A percentile compares a stretch with the other conserved stretches of the same genome.
Evolutionary conservation across 2,113 vertebrate genomes (phyloP).

Genomic region (Siphamia tubifer): DNA sequence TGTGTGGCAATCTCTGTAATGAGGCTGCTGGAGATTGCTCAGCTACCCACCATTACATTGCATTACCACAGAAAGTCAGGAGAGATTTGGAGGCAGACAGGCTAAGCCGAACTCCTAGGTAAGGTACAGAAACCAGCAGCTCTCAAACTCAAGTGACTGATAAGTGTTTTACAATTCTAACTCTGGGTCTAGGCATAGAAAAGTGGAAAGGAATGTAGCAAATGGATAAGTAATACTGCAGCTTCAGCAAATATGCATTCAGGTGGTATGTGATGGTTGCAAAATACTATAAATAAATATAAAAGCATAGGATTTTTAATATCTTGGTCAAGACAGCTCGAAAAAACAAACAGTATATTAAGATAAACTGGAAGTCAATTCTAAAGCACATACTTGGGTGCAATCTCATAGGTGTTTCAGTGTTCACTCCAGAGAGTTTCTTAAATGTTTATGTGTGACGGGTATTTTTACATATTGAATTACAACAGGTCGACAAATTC

Average conservation of each 20-base stretch:
- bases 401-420: neutral
- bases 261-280: too few relatives aligned
- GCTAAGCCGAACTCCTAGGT: constrained; percentile 26
- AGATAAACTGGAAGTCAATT: too few relatives aligned
- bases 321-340: neutral
- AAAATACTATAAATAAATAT: neutral
- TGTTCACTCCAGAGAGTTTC: neutral
- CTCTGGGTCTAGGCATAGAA: neutral
- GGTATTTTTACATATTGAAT: neutral
- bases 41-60: constrained; percentile 16
- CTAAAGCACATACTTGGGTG: neutral
- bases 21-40: constrained; percentile 38
- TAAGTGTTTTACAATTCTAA: constrained; percentile 22
- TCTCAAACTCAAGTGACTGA: constrained; percentile 35
- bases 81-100: constrained; percentile 32
- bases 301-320: neutral
- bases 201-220: neutral
- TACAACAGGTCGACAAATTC: neutral
- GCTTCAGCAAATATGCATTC: neutral
- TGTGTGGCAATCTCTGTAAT: constrained; percentile 31
- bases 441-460: neutral
- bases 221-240: neutral
- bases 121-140: constrained; percentile 18
- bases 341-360: neutral
- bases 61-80: constrained; percentile 37